These are phyloP conservation scores for Asarcornis scutulata DNA, from an alignment of 2,113 vertebrate species.

Conservation along the genomic window DNA sequence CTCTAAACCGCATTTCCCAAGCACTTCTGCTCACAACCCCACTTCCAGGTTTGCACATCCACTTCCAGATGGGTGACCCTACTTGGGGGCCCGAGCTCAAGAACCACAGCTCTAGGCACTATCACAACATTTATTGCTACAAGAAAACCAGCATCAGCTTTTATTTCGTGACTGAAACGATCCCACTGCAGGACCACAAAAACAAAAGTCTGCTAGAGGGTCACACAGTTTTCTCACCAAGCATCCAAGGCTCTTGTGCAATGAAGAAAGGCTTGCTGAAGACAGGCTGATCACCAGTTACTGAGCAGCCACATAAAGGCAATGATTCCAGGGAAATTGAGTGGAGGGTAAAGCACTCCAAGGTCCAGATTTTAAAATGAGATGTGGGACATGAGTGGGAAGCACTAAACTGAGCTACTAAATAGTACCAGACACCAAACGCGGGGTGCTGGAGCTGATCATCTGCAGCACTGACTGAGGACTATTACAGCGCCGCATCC, in stretches of 20 bases:
- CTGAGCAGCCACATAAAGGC: rapidly evolving
- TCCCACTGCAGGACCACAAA: neutral
- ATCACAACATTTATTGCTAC: neutral
- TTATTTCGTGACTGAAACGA: neutral
- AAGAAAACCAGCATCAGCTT: neutral
- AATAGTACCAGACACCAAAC: slow-evolving; percentile 17
- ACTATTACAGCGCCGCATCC: neutral
- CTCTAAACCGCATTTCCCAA: neutral
- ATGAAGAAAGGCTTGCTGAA: neutral
- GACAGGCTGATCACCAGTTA: neutral
- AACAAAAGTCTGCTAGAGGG: neutral
- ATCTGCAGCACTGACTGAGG: slow-evolving; percentile 19
- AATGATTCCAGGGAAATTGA: neutral
- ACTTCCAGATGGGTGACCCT: neutral
- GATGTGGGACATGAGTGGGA: neutral
- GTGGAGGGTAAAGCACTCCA: neutral
- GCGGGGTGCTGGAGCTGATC: neutral
- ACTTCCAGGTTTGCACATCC: neutral
- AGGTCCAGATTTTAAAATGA: slow-evolving; percentile 25
- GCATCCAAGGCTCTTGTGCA: neutral
- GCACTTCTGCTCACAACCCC: neutral
- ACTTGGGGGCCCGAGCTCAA: rapidly evolving
- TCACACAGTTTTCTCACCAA: neutral
- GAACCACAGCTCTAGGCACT: neutral
- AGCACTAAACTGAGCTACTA: neutral